Evolutionary conservation across 2,113 vertebrate genomes (phyloP), one percentile per base, ranked within the genome.

Genomic region (Tenebrosternarchus preto): DNA sequence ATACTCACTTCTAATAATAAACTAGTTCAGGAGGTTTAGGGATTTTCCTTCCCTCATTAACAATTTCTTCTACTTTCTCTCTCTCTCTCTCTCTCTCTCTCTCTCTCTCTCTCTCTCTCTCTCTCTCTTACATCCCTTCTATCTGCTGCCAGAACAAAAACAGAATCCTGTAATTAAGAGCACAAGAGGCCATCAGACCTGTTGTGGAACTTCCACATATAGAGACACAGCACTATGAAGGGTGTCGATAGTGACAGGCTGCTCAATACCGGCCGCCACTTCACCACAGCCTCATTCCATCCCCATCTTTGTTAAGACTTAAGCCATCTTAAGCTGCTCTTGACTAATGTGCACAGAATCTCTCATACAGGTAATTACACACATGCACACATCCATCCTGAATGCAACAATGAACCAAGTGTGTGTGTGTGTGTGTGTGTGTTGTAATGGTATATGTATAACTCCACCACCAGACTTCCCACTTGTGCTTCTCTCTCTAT

Each of bases 121-220:
- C 22, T 60, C 70, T 81, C 78, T 71, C 78, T 78, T 61, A 57
- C 59, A 22, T 3, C 73, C 46, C 63, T 66, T 74, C 80, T 82
- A 59, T 80, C 77, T 69, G 74, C 82, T 80, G 76, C 59, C 81
- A 83, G 6, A 72, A 72, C 50, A 22, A 31, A 78, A 36, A 11
- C 27, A 59, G 25, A 61, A 24, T 19, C 70, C 71, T 71, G 60
- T 71, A 70, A 59, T 70, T 63, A 56, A 55, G 50, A 20, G 19
- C 19, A 29, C 56, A 73, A 71, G 12, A 50, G 19, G 46, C 39
- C 25, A 53, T 61, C 72, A 73, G 63, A 43, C 39, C 29, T 71
- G 20, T 24, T 55, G 43, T 31, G 59, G 56, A 43, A 39, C 22
- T 20, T 46, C 9, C 8, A 25, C 53, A 72, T 19, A 2, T 12